Conservation (phyloP, 2,888 invertebrate genomes). For the Eupeodes latifasciatus region DNA sequence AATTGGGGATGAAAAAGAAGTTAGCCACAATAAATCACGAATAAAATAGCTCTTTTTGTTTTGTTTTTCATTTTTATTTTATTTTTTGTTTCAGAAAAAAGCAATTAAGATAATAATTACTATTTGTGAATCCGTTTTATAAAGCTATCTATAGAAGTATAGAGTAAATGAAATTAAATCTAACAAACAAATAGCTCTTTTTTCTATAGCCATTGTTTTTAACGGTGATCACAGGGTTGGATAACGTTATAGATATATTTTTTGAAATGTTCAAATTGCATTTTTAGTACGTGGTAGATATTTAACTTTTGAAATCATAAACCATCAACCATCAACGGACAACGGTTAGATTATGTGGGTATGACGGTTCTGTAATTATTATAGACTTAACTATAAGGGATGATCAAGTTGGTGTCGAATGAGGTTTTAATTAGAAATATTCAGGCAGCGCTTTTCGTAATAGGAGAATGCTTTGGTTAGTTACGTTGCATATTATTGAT, state of each 20-base stretch:
- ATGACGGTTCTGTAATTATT: no score
- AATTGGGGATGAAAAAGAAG: slow-evolving; percentile 7
- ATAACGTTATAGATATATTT: no score
- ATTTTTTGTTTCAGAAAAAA: not conserved
- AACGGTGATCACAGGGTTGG: not conserved
- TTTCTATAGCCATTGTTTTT: not conserved
- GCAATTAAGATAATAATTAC: slow-evolving; percentile 11
- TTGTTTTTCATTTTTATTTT: not conserved
- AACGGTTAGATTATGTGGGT: no score
- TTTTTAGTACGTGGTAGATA: no score
- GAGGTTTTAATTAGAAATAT: slow-evolving; percentile 1
- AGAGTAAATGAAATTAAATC: not conserved
- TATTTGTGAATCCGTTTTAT: not conserved
- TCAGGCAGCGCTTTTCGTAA: not conserved
- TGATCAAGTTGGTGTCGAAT: not conserved
- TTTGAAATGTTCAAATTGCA: no score
- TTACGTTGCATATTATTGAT: not conserved
- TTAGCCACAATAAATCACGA: slow-evolving; percentile 17
- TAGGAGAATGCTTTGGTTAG: not conserved
- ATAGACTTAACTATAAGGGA: no score
- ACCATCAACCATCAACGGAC: no score
- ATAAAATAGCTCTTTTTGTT: not conserved
- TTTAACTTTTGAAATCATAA: no score
- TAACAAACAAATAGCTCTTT: not conserved
- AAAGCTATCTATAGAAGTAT: no score